Evolutionary conservation across 2,113 vertebrate species (phyloP).

Genomic region (Haemorhous mexicanus): DNA sequence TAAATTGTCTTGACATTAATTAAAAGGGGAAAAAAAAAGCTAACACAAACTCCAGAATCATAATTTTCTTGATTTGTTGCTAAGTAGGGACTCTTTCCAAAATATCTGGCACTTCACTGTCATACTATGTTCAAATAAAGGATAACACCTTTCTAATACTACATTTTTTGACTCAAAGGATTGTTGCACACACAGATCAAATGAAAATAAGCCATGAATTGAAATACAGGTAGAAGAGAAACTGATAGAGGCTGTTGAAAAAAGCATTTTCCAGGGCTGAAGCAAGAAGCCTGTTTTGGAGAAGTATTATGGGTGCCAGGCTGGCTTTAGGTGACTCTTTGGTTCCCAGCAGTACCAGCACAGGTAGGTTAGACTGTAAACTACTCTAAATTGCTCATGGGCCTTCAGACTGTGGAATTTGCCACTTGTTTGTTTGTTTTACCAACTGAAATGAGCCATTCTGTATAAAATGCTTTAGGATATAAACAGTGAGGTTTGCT

Average conservation of each 20-base stretch:
- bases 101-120: neutral
- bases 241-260: neutral
- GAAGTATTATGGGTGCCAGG: neutral
- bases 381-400: neutral
- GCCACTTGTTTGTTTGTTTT: neutral
- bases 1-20: neutral
- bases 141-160: neutral
- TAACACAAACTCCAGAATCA: neutral
- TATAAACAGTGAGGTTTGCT: neutral
- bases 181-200: neutral
- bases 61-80: neutral
- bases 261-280: rapidly evolving
- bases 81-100: neutral
- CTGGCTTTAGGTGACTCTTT: neutral
- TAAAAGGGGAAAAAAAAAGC: neutral
- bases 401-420: neutral
- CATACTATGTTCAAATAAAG: neutral
- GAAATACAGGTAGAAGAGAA: neutral
- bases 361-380: neutral
- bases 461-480: neutral
- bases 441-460: neutral
- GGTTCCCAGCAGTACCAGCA: neutral
- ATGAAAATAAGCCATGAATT: neutral
- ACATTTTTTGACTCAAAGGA: neutral
- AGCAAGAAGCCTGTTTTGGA: neutral